These are phyloP conservation scores for Cathartes aura DNA, from an alignment of 2,113 vertebrate species.

Conservation along the genomic window DNA sequence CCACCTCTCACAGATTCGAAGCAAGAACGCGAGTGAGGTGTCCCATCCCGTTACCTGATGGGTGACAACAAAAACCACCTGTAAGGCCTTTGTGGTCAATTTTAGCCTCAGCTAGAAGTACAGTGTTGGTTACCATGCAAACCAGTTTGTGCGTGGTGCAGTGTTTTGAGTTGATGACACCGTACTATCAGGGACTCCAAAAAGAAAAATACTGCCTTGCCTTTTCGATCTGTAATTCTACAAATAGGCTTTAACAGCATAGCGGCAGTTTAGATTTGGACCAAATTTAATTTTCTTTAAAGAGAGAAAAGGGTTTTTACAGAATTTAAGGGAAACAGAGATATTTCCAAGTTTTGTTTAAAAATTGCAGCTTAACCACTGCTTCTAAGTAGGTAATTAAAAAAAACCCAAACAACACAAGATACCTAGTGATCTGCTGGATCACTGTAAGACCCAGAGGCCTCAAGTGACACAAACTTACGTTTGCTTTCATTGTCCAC, in stretches of 20 bases:
- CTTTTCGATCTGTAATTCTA: not conserved
- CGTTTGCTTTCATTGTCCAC: not conserved
- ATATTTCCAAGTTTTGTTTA: not conserved
- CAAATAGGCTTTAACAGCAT: not conserved
- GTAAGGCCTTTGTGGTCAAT: not conserved
- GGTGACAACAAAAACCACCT: not conserved
- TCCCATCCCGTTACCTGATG: not conserved
- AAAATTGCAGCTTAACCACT: not conserved
- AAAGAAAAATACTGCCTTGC: not conserved
- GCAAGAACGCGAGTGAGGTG: fast-evolving
- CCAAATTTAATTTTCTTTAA: not conserved
- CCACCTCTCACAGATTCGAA: not conserved
- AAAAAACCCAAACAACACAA: not conserved
- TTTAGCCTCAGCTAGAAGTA: not conserved
- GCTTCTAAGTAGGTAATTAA: not conserved
- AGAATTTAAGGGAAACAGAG: not conserved
- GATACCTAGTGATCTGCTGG: not conserved
- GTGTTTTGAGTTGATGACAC: not conserved
- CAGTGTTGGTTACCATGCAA: fast-evolving
- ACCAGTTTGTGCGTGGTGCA: fast-evolving
- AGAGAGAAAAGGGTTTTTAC: not conserved
- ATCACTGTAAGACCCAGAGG: not conserved
- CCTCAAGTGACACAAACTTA: not conserved
- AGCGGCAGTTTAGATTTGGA: not conserved
- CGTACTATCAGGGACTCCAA: not conserved